A percentile compares a stretch with the other conserved stretches of the same genome.
These are phyloP conservation scores for Drosophila saltans DNA, from an alignment of 1,140 invertebrate genomes.

Conservation along the genomic window DNA sequence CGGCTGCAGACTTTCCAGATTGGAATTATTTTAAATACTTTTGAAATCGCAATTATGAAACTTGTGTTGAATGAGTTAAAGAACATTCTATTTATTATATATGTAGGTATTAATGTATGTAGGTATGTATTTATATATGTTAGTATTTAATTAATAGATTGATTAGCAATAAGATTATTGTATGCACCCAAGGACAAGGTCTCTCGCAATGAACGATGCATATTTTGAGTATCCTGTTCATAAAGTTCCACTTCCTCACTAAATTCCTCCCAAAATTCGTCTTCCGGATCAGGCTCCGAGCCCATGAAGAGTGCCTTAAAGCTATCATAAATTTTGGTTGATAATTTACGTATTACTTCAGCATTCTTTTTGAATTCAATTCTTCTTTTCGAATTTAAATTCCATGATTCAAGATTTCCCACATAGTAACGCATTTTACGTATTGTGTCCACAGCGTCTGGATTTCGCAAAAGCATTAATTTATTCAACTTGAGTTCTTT, in stretches of 20 bases:
- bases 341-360: conserved; percentile 87
- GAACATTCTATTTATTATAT: too few species aligned
- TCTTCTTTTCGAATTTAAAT: conserved; percentile 86
- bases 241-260: conserved; percentile 85
- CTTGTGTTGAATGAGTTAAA: too few species aligned
- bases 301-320: conserved; percentile 83
- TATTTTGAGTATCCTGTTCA: conserved; percentile 85
- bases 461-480: conserved; percentile 93
- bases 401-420: conserved; percentile 90
- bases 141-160: not conserved
- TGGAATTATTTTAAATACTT: too few species aligned
- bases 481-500: conserved; percentile 88
- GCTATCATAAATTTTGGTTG: conserved; percentile 86
- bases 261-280: conserved; percentile 86
- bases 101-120: too few species aligned
- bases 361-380: conserved; percentile 87
- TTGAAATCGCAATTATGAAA: too few species aligned
- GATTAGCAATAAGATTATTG: conserved; percentile 37
- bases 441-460: conserved; percentile 90
- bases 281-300: conserved; percentile 51
- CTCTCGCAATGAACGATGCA: conserved; percentile 85
- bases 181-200: conserved; percentile 82
- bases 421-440: conserved; percentile 89
- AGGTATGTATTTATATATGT: too few species aligned
- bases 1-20: too few species aligned